Evolutionary conservation across 2,888 invertebrate genomes (phyloP).

Genomic region (Macropis europaea): DNA sequence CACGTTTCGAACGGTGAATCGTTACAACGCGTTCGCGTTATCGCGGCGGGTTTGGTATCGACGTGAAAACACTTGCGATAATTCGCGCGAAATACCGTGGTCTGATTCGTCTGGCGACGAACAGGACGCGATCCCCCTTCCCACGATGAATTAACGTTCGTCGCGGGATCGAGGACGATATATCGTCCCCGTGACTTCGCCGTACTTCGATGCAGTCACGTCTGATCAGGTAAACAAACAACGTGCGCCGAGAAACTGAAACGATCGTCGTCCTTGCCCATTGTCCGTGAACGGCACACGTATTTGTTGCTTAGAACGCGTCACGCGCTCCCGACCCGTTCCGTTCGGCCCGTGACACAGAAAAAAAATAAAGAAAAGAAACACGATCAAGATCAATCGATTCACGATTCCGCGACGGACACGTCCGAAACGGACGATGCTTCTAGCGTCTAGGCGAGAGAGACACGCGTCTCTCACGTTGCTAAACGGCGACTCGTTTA

Average conservation of each 20-base stretch:
- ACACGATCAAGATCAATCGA: slow-evolving; percentile 50
- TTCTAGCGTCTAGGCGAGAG: neutral
- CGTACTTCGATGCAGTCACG: neutral
- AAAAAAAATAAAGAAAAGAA: slow-evolving; percentile 22
- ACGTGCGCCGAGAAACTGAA: slow-evolving; percentile 28
- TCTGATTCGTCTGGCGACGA: neutral
- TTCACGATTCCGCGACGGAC: neutral
- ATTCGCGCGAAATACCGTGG: neutral
- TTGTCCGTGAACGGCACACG: slow-evolving; percentile 45
- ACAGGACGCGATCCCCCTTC: neutral
- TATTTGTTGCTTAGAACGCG: slow-evolving; percentile 19
- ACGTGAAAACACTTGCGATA: neutral
- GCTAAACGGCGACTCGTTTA: slow-evolving; percentile 61
- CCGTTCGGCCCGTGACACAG: slow-evolving; percentile 53
- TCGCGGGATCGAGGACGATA: neutral
- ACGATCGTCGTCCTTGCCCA: slow-evolving; percentile 54
- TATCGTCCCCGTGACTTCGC: neutral
- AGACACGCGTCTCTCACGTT: slow-evolving; percentile 50
- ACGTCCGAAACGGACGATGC: neutral
- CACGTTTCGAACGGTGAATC: too few relatives aligned
- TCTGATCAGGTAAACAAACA: slow-evolving; percentile 44
- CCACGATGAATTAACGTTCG: neutral
- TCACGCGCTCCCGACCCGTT: slow-evolving; percentile 21
- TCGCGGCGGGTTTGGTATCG: neutral
- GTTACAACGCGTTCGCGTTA: too few relatives aligned